A percentile compares a stretch with the other conserved stretches of the same genome.
phyloP scores from a whole-genome alignment of 2,888 invertebrate genomes.

The Palloptera scutellata region DNA sequence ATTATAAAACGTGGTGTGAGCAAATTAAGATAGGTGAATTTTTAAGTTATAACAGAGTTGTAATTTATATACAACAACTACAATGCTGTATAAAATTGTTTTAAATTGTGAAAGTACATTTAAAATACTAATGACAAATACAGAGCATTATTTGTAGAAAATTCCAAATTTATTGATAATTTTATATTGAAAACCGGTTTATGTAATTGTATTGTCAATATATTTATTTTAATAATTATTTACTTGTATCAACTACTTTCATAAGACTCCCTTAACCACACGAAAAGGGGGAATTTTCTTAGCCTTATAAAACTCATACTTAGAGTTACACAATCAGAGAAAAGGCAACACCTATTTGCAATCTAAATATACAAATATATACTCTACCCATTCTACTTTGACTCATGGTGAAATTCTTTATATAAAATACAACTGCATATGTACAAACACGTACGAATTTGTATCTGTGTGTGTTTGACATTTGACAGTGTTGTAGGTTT shows the following conservation, averaged over 20 bases:
- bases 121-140: no score
- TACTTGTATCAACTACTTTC: no score
- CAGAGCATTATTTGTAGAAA: no score
- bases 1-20: neutral
- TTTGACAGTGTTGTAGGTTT: conserved; percentile 30
- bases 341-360: conserved; percentile 52
- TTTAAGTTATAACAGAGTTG: conserved; percentile 2
- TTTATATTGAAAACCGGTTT: no score
- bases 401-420: conserved; percentile 31
- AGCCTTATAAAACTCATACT: neutral
- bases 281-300: no score
- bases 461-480: conserved; percentile 33
- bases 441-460: conserved; percentile 36
- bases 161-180: no score
- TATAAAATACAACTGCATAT: conserved; percentile 19
- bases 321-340: conserved; percentile 36
- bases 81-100: neutral
- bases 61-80: neutral
- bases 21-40: neutral
- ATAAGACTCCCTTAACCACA: no score
- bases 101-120: no score
- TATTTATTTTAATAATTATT: no score
- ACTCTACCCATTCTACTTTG: conserved; percentile 58
- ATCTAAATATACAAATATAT: conserved; percentile 26
- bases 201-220: no score